Evolutionary conservation across 2,113 vertebrate genomes (phyloP).

Genomic region (Probosciger aterrimus): DNA sequence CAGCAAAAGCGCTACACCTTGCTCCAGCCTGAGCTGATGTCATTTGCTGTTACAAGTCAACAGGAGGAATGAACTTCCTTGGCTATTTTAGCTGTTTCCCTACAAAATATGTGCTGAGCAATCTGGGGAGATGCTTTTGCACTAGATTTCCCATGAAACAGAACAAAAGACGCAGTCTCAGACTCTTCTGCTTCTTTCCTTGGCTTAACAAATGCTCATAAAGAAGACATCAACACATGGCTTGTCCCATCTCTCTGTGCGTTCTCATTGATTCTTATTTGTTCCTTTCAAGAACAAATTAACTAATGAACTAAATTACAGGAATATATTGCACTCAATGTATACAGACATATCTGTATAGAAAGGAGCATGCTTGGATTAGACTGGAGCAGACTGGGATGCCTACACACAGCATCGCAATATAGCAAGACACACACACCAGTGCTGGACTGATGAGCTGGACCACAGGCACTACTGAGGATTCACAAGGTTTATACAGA

Average conservation of each 20-base stretch:
- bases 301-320: not conserved
- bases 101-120: not conserved
- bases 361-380: not conserved
- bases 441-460: not conserved
- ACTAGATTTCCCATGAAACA: not conserved
- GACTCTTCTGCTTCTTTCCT: not conserved
- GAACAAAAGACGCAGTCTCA: not conserved
- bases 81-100: not conserved
- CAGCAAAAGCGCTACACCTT: fast-evolving
- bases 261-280: not conserved
- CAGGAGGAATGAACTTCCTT: not conserved
- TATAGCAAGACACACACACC: not conserved
- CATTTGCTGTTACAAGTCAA: not conserved
- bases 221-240: fast-evolving
- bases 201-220: not conserved
- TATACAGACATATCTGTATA: fast-evolving
- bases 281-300: not conserved
- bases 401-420: not conserved
- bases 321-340: not conserved
- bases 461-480: not conserved
- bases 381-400: not conserved
- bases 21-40: not conserved
- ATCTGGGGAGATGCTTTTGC: not conserved
- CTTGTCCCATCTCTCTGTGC: not conserved
- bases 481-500: not conserved